Percentiles rank a stretch among this genome's conserved stretches.
phyloP scores from a whole-genome alignment of 2,888 invertebrate species.

The Drosophila mimica region DNA sequence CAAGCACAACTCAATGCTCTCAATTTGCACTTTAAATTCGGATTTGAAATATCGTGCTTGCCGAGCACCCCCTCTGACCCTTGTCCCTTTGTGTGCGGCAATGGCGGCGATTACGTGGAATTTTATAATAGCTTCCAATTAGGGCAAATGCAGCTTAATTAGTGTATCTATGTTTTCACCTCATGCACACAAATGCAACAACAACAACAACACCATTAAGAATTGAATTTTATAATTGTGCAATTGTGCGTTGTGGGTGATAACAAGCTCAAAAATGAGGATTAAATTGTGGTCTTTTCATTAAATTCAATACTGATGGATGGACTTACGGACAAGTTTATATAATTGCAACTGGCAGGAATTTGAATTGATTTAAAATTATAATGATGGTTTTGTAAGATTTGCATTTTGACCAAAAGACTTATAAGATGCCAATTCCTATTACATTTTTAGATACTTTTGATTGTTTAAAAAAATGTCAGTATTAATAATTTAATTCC shows the following conservation, averaged over 20 bases:
- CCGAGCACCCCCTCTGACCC: too few species aligned
- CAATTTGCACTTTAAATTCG: too few species aligned
- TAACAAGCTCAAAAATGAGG: not conserved
- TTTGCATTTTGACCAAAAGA: too few species aligned
- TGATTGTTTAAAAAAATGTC: not conserved
- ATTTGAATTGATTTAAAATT: not conserved
- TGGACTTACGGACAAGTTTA: too few species aligned
- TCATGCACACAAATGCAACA: not conserved
- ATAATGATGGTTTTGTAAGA: too few species aligned
- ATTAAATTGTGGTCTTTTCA: not conserved
- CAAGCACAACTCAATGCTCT: not conserved
- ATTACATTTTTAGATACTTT: not conserved
- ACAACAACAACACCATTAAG: not conserved
- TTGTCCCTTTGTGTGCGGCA: not conserved
- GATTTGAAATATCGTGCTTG: not conserved
- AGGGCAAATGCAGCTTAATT: conserved; percentile 19
- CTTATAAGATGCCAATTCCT: not conserved
- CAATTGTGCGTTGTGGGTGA: not conserved
- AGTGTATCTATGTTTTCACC: not conserved
- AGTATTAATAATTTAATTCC: not conserved
- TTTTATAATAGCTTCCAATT: conserved; percentile 8
- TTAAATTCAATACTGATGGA: too few species aligned
- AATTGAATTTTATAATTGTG: not conserved
- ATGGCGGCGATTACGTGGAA: conserved; percentile 7
- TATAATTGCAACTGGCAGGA: not conserved